Evolutionary conservation across 1,140 invertebrate genomes (phyloP).

Genomic region (Caenorhabditis brenneri): DNA sequence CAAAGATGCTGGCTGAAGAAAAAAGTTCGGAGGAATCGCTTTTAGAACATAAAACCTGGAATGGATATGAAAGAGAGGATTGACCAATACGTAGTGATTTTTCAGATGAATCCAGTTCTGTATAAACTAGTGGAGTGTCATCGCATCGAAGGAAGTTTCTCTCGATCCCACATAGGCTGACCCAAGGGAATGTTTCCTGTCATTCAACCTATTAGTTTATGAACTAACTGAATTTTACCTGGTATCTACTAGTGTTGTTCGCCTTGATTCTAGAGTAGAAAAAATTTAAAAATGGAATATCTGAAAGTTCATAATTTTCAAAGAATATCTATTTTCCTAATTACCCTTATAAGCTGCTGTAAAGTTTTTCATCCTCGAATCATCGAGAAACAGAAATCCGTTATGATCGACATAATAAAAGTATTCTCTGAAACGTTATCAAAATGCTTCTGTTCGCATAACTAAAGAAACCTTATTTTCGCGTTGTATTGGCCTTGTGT

Average conservation of each 20-base stretch:
- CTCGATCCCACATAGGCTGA: constrained; percentile 89
- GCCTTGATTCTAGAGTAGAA: constrained; percentile 66
- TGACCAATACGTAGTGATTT: constrained; percentile 50
- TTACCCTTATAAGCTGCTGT: constrained; percentile 93
- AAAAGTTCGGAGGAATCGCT: background rate
- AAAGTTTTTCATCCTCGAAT: constrained; percentile 94
- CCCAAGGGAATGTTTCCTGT: constrained; percentile 82
- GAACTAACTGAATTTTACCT: constrained; percentile 25
- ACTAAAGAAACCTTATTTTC: background rate
- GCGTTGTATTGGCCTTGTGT: constrained; percentile 36
- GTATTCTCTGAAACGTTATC: constrained; percentile 80
- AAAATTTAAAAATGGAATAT: constrained; percentile 12
- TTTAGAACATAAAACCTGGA: too few species aligned
- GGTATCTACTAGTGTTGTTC: constrained; percentile 79
- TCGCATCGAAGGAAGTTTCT: constrained; percentile 90
- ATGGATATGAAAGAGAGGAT: constrained; percentile 41
- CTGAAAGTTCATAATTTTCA: background rate
- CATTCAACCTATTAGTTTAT: background rate
- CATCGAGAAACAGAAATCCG: constrained; percentile 94
- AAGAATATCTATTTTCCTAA: constrained; percentile 46
- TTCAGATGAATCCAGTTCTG: constrained; percentile 76
- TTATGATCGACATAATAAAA: constrained; percentile 98
- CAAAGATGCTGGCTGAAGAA: constrained; percentile 79
- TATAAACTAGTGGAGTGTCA: constrained; percentile 91
- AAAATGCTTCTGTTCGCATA: background rate